Evolutionary conservation across 2,797 vertebrate species (phyloP).

Genomic region (Calcarius lapponicus): DNA sequence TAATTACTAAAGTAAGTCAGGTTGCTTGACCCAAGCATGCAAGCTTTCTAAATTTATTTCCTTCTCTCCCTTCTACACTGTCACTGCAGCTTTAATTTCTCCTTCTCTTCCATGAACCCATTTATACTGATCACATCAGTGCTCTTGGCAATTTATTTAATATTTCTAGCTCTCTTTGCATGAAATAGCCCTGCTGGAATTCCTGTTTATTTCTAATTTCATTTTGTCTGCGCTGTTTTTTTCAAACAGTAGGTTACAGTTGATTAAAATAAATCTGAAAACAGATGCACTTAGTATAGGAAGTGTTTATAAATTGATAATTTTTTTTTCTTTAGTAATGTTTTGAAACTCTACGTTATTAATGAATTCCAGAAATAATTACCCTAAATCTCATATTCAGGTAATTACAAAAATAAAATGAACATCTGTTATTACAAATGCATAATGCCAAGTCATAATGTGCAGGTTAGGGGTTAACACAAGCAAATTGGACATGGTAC

Average conservation of each 20-base stretch:
- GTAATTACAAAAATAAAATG: constrained; percentile 71
- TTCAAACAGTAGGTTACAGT: constrained; percentile 51
- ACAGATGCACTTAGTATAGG: constrained; percentile 34
- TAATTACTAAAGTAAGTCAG: constrained; percentile 20
- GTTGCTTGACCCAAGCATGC: constrained; percentile 15
- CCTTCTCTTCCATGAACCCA: not conserved
- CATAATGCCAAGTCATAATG: constrained; percentile 65
- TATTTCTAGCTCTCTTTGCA: constrained; percentile 45
- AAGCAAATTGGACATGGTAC: constrained; percentile 71
- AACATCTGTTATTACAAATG: constrained; percentile 72
- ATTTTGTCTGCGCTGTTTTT: constrained; percentile 45
- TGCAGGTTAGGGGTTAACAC: constrained; percentile 73
- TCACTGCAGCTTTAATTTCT: constrained; percentile 52
- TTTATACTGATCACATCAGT: constrained; percentile 41
- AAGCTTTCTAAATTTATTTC: constrained; percentile 27
- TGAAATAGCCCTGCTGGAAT: constrained; percentile 67
- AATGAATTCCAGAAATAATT: constrained; percentile 68
- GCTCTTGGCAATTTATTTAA: constrained; percentile 51
- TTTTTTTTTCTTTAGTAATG: constrained; percentile 3
- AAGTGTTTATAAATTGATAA: constrained; percentile 12
- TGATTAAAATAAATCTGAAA: constrained; percentile 70
- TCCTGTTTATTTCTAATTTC: constrained; percentile 70
- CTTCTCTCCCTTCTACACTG: not conserved
- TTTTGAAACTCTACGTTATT: constrained; percentile 48
- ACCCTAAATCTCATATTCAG: constrained; percentile 48